Base-by-base conservation (phyloP, 2,888 invertebrate species). In the Plebejus anna region DNA sequence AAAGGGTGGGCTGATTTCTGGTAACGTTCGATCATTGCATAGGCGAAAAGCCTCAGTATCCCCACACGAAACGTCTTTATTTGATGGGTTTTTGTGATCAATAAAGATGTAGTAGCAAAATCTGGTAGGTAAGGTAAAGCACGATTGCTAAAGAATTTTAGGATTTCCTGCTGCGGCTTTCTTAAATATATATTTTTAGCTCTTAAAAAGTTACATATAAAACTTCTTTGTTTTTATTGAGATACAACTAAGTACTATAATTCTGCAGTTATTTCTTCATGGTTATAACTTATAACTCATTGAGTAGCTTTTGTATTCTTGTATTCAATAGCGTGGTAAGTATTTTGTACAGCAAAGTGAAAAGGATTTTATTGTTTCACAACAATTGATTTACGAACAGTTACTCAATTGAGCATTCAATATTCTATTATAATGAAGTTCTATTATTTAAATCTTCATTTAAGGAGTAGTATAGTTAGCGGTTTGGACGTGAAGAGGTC, bases 341-440 rank as follows among this genome's bases (percentile, higher is more conserved):
- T 16, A 73, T 55, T 47, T 42, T 73, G n/a, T 55, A 55, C 32
- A 73, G 16, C 28, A 4, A 13, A 42, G 51, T 28, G 5, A 73
- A 28, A 66, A 28, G 28, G 32, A 66, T 6, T 32, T 6, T 28
- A 73, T 73, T 55, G 51, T 73, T 73, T 32, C 5, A 55, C 51
- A 73, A 55, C 55, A 73, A 73, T 51, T 55, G 32, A 73, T 73
- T 51, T 55, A 55, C 16, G 55, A 55, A 16, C 13, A 73, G 84
- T 83, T 89, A 88, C 86, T 89, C 89, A 89, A 88, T 87, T 90
- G 87, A 84, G 84, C 84, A 85, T 84, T 78, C 80, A 81, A 79
- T 77, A 82, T 82, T 80, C 75, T 75, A 80, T 82, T 82, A 84
- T 83, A 84, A 83, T 83, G 55, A 55, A 55, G 16, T 81, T 82